These are phyloP conservation scores for Dynastes hyllus DNA, from an alignment of 2,888 invertebrate species.

Conservation along the genomic window DNA sequence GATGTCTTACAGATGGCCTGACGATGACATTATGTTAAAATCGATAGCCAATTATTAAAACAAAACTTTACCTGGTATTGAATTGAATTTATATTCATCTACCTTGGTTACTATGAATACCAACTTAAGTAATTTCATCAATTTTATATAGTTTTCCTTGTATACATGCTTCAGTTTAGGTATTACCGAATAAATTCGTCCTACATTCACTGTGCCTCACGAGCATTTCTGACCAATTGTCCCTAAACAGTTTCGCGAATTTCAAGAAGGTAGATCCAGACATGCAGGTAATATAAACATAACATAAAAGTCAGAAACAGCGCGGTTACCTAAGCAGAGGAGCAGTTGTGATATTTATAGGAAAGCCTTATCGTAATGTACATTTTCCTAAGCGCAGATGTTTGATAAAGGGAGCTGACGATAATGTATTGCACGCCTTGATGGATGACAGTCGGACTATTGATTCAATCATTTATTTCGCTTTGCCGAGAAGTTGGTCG, in stretches of 20 bases:
- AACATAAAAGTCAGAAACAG: conserved; percentile 6
- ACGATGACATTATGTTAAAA: too few relatives aligned
- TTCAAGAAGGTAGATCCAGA: conserved; percentile 17
- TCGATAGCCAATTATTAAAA: too few relatives aligned
- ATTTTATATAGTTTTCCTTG: too few relatives aligned
- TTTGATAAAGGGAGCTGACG: not conserved
- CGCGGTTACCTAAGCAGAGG: conserved; percentile 23
- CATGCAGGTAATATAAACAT: not conserved
- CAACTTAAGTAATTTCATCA: too few relatives aligned
- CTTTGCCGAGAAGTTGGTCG: not conserved
- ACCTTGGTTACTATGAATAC: too few relatives aligned
- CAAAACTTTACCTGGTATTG: too few relatives aligned
- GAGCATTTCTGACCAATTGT: too few relatives aligned
- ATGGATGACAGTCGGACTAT: conserved; percentile 21
- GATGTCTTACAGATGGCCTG: too few relatives aligned
- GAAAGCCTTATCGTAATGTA: conserved; percentile 33
- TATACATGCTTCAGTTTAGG: too few relatives aligned
- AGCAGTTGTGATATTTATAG: conserved; percentile 22
- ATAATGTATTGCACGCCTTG: conserved; percentile 20
- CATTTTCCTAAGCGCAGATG: conserved; percentile 30
- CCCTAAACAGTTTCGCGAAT: not conserved
- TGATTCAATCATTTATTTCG: conserved; percentile 18
- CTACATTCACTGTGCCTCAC: too few relatives aligned
- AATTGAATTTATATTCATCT: too few relatives aligned
- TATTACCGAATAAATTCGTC: too few relatives aligned